These are phyloP conservation scores for Semnornis frantzii DNA, from an alignment of 2,113 vertebrate genomes.

Conservation along the genomic window DNA sequence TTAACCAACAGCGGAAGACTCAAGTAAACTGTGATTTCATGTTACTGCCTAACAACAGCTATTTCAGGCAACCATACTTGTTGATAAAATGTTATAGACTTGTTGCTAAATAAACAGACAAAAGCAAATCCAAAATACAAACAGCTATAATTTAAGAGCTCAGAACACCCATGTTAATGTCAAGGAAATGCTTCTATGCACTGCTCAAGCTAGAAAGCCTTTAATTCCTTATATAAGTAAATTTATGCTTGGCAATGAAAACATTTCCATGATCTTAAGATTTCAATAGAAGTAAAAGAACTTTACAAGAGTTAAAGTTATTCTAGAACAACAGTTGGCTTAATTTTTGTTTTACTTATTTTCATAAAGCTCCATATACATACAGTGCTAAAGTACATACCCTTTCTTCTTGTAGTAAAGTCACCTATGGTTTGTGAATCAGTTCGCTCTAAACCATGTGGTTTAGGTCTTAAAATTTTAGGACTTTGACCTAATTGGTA, in stretches of 20 bases:
- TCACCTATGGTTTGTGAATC: constrained; percentile 99
- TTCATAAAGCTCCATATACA: constrained; percentile 68
- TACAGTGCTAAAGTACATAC: constrained; percentile 90
- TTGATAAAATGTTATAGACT: background rate
- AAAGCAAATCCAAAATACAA: background rate
- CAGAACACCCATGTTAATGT: background rate
- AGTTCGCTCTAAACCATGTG: constrained; percentile 98
- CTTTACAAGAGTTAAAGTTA: constrained; percentile 7
- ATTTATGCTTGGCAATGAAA: background rate
- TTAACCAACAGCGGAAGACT: background rate
- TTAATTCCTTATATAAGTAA: background rate
- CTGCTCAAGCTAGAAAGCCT: background rate
- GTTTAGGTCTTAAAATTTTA: constrained; percentile 99
- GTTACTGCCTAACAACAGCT: background rate
- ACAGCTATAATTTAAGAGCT: background rate
- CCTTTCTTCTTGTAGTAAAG: constrained; percentile 95
- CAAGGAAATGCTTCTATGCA: background rate
- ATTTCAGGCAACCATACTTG: background rate
- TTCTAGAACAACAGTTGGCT: constrained; percentile 18
- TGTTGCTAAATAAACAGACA: background rate
- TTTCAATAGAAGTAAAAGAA: constrained; percentile 16
- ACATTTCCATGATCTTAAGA: background rate
- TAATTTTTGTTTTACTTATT: constrained; percentile 52
- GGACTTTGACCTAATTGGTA: constrained; percentile 99
- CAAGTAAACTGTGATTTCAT: background rate